phyloP scores from a whole-genome alignment of 2,113 vertebrate species.

The Gymnocephalus cernua region DNA sequence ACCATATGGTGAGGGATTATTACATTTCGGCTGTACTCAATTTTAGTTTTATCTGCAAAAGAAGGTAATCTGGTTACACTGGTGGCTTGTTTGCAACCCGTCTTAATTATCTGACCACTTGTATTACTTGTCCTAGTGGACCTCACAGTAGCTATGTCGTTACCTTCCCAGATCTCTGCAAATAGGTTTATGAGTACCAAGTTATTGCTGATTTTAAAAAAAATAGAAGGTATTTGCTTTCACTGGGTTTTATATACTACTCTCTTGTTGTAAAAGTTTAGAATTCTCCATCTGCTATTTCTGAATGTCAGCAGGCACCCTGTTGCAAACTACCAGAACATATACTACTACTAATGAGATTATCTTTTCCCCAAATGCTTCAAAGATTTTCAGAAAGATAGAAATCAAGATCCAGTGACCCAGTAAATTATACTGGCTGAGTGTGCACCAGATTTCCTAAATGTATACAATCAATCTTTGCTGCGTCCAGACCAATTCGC shows the following conservation, averaged over 20 bases:
- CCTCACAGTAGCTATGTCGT: not conserved
- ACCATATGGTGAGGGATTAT: not conserved
- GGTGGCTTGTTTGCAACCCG: not conserved
- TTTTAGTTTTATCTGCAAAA: not conserved
- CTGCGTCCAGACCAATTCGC: constrained; percentile 59
- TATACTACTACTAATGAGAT: constrained; percentile 53
- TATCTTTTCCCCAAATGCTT: constrained; percentile 37
- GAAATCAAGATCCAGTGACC: constrained; percentile 54
- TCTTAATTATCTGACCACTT: not conserved
- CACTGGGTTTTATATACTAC: not conserved
- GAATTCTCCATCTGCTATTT: constrained; percentile 18
- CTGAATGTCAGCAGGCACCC: constrained; percentile 9
- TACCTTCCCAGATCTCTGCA: not conserved
- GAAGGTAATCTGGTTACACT: not conserved
- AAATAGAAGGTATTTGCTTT: not conserved
- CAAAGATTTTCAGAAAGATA: constrained; percentile 53
- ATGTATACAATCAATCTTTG: constrained; percentile 60
- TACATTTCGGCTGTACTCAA: not conserved
- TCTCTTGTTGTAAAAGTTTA: not conserved
- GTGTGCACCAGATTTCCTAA: constrained; percentile 45
- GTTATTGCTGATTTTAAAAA: not conserved
- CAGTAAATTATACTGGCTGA: constrained; percentile 47
- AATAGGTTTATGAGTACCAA: not conserved
- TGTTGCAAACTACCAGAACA: constrained; percentile 19
- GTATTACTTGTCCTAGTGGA: not conserved